Base-by-base conservation (phyloP, 2,113 vertebrate species). In the Notarius lentiginosus region DNA sequence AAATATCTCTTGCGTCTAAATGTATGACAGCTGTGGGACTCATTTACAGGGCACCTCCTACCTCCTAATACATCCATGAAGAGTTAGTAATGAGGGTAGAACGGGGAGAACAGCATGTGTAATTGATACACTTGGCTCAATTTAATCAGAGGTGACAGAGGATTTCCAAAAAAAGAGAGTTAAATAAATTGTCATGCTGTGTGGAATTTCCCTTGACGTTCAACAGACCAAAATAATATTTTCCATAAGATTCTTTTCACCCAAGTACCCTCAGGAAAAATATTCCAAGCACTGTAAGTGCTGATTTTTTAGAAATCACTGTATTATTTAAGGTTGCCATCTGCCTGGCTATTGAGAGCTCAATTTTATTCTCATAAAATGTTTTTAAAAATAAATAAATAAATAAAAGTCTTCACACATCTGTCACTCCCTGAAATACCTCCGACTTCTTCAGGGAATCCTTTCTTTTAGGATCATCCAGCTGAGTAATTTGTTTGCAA, bases 61-160 rank as follows among this genome's bases (percentile, higher is more conserved):
- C 51, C 15, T 22, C 55, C 53, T 86, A 63, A 80, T 65, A 84
- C 76, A 65, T 82, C 72, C 56, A 73, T 86, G 68, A 56, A 63
- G 72, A 27, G 85, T 82, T 51, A 83, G 87, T 89, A 91, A 90
- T 91, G 87, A 84, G 70, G 89, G 90, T 93, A 90, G 89, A 92
- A 91, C 91, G 91, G 90, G 86, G 66, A 60, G 81, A 53, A 58
- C 61, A 86, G 90, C 91, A 92, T 92, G 91, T 94, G 94, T 92
- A 93, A 93, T 92, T 90, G 92, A 94, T 92, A 93, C 91, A 30
- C 86, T 89, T 89, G 58, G 81, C 90, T 94, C 92, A 93, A 91
- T 94, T 91, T 95, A 95, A 95, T 95, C 92, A 92, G 91, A 94
- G 92, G 92, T 94, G 94, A 95, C 94, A 93, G 93, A 93, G 91